Evolutionary conservation across 2,113 vertebrate species (phyloP).

Genomic region (Hylia prasina): DNA sequence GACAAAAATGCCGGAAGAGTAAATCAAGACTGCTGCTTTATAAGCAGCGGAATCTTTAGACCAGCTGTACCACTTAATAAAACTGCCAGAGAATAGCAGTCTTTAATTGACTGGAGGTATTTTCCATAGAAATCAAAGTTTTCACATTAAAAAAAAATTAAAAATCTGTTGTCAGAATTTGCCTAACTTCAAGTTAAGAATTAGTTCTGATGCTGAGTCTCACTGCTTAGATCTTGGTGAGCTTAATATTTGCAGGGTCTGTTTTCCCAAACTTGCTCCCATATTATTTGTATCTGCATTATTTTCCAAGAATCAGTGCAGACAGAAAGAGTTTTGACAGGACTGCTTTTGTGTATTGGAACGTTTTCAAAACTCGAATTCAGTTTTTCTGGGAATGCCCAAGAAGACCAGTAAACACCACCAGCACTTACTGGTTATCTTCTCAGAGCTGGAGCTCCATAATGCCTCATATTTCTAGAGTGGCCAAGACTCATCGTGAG

Average conservation of each 20-base stretch:
- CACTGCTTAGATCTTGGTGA: background rate
- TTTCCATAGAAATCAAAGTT: background rate
- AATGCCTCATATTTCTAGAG: background rate
- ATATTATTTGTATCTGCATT: background rate
- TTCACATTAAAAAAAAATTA: background rate
- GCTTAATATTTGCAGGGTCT: background rate
- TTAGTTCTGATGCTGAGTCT: background rate
- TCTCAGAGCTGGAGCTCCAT: background rate
- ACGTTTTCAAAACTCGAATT: background rate
- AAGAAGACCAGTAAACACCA: background rate
- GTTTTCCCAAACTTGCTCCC: background rate
- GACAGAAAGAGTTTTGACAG: background rate
- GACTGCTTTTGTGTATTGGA: background rate
- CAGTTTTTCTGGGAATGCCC: background rate
- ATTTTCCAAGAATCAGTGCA: background rate
- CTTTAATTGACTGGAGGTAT: background rate
- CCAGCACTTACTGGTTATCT: background rate
- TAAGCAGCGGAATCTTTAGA: background rate
- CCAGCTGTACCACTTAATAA: background rate
- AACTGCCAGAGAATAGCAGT: background rate
- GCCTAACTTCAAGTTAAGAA: background rate
- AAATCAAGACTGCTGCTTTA: background rate
- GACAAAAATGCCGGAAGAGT: background rate
- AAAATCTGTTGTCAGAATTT: background rate
- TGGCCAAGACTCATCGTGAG: accelerated